Conservation (phyloP, 2,888 invertebrate genomes). For the Notodonta ziczac region DNA sequence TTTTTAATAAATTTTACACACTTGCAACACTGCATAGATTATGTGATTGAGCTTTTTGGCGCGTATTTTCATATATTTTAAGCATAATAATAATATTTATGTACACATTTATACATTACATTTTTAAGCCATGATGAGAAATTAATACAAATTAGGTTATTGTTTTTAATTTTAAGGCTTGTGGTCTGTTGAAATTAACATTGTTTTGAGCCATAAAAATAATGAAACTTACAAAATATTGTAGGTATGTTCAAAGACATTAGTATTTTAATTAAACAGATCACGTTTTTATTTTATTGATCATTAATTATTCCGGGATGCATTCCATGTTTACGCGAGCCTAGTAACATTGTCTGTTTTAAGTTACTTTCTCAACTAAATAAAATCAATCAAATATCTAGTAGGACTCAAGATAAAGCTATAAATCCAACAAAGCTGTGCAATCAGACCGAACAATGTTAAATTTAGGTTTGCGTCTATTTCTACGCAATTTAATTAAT, state of each 20-base stretch:
- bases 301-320: slow-evolving; percentile 44
- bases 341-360: slow-evolving; percentile 4
- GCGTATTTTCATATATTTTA: slow-evolving; percentile 46
- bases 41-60: slow-evolving; percentile 64
- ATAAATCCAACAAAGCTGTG: not conserved
- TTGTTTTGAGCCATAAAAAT: slow-evolving; percentile 1
- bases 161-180: slow-evolving; percentile 42
- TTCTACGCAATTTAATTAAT: no score
- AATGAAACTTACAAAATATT: not conserved
- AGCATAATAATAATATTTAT: slow-evolving; percentile 39
- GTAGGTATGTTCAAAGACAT: not conserved
- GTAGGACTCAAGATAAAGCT: no score
- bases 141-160: slow-evolving; percentile 65
- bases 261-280: slow-evolving; percentile 17
- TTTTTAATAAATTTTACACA: slow-evolving; percentile 47
- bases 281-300: slow-evolving; percentile 26
- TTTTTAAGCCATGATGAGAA: slow-evolving; percentile 47
- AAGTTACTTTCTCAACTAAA: not conserved
- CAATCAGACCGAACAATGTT: no score
- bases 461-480: no score
- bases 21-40: slow-evolving; percentile 52
- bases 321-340: slow-evolving; percentile 47
- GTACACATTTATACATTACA: slow-evolving; percentile 37
- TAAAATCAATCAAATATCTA: not conserved
- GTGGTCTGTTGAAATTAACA: slow-evolving; percentile 42